phyloP scores from a whole-genome alignment of 64 coral and sea anemone genomes.

The Porites australiensis region DNA sequence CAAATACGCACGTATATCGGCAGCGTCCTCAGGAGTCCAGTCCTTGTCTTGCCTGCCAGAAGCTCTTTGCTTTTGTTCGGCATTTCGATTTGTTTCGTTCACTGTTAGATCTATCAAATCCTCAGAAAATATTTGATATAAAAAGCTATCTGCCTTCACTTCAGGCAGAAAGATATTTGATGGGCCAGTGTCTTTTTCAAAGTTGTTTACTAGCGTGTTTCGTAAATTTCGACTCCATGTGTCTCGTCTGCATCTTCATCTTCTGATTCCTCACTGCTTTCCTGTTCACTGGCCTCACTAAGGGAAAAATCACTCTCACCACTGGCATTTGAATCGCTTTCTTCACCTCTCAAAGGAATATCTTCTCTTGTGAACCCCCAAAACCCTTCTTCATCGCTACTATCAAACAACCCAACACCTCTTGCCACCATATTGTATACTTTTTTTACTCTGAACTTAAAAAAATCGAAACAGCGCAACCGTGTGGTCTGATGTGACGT shows the following conservation, averaged over 20 bases:
- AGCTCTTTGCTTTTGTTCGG: not conserved
- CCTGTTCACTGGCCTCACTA: not conserved
- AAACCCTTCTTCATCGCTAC: slow-evolving; percentile 19
- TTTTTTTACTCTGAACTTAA: no score
- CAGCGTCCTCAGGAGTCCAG: not conserved
- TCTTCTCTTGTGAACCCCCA: slow-evolving; percentile 8
- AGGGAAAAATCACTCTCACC: slow-evolving; percentile 13
- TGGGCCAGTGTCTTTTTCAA: not conserved
- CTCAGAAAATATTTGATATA: not conserved
- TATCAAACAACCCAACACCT: not conserved
- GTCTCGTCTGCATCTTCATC: not conserved
- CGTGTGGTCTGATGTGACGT: not conserved
- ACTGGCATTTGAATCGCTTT: slow-evolving; percentile 18
- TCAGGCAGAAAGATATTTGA: slow-evolving; percentile 7
- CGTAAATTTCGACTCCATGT: slow-evolving; percentile 15
- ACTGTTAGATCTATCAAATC: not conserved
- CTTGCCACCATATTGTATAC: no score
- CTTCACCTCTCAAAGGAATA: not conserved
- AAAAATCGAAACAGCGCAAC: slow-evolving; percentile 5
- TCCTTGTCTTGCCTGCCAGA: not conserved
- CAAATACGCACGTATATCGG: not conserved
- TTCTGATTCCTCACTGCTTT: not conserved
- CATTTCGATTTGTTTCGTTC: slow-evolving; percentile 3
- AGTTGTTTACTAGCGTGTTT: not conserved
- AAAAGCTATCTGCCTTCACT: not conserved